Evolutionary conservation across 2,888 invertebrate species (phyloP).

Genomic region (Cryptus viduatorius): DNA sequence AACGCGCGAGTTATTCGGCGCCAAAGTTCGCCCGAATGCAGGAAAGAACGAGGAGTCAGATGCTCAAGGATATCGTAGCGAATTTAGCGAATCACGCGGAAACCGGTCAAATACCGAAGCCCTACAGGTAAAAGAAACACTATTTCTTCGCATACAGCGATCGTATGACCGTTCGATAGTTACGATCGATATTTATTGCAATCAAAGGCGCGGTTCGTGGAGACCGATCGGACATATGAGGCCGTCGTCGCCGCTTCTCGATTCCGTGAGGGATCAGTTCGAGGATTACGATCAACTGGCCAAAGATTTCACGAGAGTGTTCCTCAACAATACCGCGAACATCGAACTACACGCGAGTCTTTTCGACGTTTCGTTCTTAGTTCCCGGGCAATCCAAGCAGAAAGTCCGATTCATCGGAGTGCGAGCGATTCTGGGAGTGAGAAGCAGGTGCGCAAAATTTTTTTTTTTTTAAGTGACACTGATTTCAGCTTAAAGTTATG

Average conservation of each 20-base stretch:
- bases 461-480: not conserved
- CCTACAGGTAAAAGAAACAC: constrained; percentile 88
- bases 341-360: constrained; percentile 92
- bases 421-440: constrained; percentile 95
- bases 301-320: constrained; percentile 95
- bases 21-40: constrained; percentile 98
- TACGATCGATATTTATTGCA: constrained; percentile 9
- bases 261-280: constrained; percentile 96
- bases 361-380: constrained; percentile 96
- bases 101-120: constrained; percentile 98
- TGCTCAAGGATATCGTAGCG: constrained; percentile 97
- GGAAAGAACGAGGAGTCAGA: constrained; percentile 96
- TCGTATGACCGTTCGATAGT: not conserved
- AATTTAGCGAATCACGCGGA: constrained; percentile 97
- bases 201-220: constrained; percentile 91
- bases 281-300: constrained; percentile 97
- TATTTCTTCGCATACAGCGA: not conserved
- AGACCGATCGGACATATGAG: constrained; percentile 97
- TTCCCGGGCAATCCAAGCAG: constrained; percentile 94
- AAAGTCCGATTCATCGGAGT: constrained; percentile 96
- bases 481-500: too few relatives aligned
- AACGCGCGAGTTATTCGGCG: constrained; percentile 96
- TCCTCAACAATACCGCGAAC: constrained; percentile 94
- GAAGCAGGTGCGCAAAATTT: constrained; percentile 89
- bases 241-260: constrained; percentile 95